A percentile compares a stretch with the other conserved stretches of the same genome.
Conservation (phyloP, 2,113 vertebrate genomes). For the Sceloporus tristichus region DNA sequence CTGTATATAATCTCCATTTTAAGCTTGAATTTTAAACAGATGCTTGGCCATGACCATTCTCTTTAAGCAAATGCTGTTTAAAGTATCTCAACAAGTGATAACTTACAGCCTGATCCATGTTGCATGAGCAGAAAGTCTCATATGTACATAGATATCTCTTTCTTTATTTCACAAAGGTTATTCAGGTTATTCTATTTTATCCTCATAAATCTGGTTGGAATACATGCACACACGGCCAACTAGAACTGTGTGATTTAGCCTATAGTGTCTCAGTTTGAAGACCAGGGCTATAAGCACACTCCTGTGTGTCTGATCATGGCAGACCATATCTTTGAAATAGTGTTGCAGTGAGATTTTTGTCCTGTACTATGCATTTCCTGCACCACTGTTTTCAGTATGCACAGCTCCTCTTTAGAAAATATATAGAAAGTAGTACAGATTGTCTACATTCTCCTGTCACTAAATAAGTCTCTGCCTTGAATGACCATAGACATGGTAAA, state of each 20-base stretch:
- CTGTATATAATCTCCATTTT: conserved; percentile 14
- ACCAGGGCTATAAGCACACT: neutral
- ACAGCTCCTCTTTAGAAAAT: neutral
- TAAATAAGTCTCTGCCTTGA: neutral
- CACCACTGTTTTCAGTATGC: neutral
- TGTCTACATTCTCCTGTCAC: neutral
- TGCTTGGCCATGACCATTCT: conserved; percentile 66
- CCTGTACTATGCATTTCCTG: too few species aligned
- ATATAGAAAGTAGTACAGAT: neutral
- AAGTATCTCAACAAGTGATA: conserved; percentile 33
- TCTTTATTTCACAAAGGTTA: neutral
- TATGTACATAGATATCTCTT: neutral
- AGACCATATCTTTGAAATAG: neutral
- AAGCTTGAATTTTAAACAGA: conserved; percentile 5
- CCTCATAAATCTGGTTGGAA: neutral
- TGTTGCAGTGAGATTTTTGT: neutral
- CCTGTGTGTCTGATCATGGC: neutral
- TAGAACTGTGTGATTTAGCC: too few species aligned
- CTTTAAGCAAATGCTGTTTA: conserved; percentile 39
- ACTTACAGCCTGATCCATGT: neutral
- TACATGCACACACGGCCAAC: too few species aligned
- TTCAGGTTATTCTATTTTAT: neutral
- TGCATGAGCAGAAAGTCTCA: neutral
- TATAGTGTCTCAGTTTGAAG: neutral
- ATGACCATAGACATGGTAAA: neutral